Evolutionary conservation across 2,888 invertebrate genomes (phyloP).

Genomic region (Ernsta delagoae): DNA sequence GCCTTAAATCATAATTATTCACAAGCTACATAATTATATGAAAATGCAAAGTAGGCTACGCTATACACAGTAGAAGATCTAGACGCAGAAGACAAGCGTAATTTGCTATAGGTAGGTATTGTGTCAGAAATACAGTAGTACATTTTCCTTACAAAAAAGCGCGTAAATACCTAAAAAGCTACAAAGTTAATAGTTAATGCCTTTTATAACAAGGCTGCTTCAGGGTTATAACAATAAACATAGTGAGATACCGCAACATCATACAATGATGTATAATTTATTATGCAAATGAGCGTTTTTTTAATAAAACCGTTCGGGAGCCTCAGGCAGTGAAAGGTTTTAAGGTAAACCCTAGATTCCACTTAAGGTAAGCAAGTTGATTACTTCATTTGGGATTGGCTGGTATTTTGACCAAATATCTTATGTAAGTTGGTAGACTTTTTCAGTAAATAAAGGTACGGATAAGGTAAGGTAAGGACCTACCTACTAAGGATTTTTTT

Average conservation of each 20-base stretch:
- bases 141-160: not conserved
- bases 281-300: conserved; percentile 37
- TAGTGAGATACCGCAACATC: conserved; percentile 34
- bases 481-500: too few species aligned
- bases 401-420: conserved; percentile 13
- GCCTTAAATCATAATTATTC: too few species aligned
- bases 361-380: conserved; percentile 27
- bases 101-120: too few species aligned
- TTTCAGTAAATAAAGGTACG: too few species aligned
- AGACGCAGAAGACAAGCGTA: not conserved
- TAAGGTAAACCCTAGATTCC: conserved; percentile 22
- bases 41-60: not conserved
- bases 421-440: not conserved
- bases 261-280: conserved; percentile 42
- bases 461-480: too few species aligned
- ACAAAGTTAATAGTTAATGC: conserved; percentile 13
- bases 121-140: not conserved
- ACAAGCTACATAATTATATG: too few species aligned
- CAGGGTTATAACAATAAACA: conserved; percentile 39
- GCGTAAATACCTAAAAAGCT: not conserved
- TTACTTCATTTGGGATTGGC: conserved; percentile 29
- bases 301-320: conserved; percentile 30
- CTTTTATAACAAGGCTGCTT: conserved; percentile 27
- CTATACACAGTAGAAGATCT: not conserved
- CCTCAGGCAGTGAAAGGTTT: conserved; percentile 35